Conservation (phyloP, 2,888 invertebrate species). For the Epicampocera succincta region DNA sequence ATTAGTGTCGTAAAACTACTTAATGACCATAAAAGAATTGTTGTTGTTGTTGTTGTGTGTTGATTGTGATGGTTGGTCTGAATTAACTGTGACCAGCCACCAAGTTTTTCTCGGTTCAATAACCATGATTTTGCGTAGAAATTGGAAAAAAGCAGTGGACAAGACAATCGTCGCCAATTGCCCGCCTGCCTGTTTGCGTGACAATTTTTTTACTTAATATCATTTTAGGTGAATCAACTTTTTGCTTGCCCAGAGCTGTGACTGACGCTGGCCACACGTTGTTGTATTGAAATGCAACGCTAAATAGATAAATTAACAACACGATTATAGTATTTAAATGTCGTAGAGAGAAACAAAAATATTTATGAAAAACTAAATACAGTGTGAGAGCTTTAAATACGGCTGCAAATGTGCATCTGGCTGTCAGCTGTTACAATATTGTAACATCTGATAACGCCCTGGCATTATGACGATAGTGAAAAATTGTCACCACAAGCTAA, state of each 20-base stretch:
- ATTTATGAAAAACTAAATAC: not conserved
- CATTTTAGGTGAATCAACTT: constrained; percentile 63
- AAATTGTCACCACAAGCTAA: too few relatives aligned
- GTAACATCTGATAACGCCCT: too few relatives aligned
- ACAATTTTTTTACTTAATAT: constrained; percentile 52
- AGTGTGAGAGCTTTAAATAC: not conserved
- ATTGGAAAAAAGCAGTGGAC: constrained; percentile 27
- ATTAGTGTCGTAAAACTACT: constrained; percentile 55
- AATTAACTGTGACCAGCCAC: constrained; percentile 47
- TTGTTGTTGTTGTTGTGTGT: not conserved
- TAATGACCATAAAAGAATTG: constrained; percentile 46
- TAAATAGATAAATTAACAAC: constrained; percentile 29
- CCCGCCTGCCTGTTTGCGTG: constrained; percentile 29
- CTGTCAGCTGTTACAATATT: too few relatives aligned
- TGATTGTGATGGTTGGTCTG: not conserved
- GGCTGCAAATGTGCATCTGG: too few relatives aligned
- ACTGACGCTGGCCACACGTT: not conserved
- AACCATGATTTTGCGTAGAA: constrained; percentile 47
- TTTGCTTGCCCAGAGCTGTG: constrained; percentile 28
- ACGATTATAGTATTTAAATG: not conserved
- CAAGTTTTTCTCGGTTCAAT: constrained; percentile 63
- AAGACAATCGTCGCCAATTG: constrained; percentile 51
- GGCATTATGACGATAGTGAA: too few relatives aligned
- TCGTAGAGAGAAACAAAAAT: constrained; percentile 2
- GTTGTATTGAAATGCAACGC: constrained; percentile 18